Evolutionary conservation across 2,888 invertebrate genomes (phyloP), one percentile per base, ranked within the genome.

Genomic region (Darwinula stevensoni): DNA sequence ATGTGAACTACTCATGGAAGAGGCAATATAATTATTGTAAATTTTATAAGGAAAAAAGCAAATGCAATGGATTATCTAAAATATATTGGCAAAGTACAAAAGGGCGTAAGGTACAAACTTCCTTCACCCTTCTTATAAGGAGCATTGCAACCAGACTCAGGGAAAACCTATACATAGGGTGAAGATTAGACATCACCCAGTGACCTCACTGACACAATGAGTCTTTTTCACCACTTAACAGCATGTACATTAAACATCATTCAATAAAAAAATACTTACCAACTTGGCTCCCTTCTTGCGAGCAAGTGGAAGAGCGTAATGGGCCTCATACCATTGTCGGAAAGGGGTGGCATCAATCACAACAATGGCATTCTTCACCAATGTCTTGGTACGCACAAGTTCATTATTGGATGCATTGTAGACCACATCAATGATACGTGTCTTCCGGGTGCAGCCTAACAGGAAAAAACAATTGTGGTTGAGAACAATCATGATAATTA

Each of bases 351-450:
- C 91, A 54, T 97, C 97, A 45, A 97, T 71, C 39, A 82, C 72
- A 42, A 97, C 78, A 50, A 94, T 88, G 38, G 82, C 78, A 50
- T 91, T 91, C 60, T 97, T 97, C 43, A 97, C 94, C 52, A 99
- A 62, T 27, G 97, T 99, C 58, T 99, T 99, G 45, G 97, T 99
- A 59, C 97, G 71, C 39, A 97, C 97, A 63, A 97, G 64, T 58
- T 99, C 97, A 55, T 99, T 99, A 65, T 91, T 97, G 42, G 86
- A 88, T 30, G 97, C 91, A 57, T 99, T 97, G 63, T 99, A 99
- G 27, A 99, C 86, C 35, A 94, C 94, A 60, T 99, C 97, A 48
- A 97, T 88, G 47, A 99, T 74, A 67, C 97, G 84, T 35, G 91
- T 82, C 56, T 82, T 91, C 41, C 86, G 70, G 14, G 94, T 75